Evolutionary conservation across 2,888 invertebrate genomes (phyloP).

Genomic region (Sphecodes monilicornis): DNA sequence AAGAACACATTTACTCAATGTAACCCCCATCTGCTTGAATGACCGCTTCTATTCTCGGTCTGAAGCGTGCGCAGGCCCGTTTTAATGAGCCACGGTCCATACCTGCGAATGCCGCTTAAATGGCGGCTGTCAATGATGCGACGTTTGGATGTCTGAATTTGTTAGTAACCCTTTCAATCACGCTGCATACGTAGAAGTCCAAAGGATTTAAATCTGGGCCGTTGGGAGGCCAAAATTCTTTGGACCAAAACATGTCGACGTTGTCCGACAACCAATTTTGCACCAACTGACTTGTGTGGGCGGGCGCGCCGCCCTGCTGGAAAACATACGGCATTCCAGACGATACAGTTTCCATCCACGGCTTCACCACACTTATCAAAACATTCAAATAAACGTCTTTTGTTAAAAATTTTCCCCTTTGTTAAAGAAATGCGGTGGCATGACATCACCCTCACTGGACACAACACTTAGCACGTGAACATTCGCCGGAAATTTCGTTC

Average conservation of each 20-base stretch:
- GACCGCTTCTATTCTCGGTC: neutral
- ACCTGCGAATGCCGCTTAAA: neutral
- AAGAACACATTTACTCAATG: neutral
- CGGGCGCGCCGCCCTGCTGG: no score
- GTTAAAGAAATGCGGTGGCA: no score
- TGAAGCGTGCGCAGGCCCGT: neutral
- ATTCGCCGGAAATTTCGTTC: no score
- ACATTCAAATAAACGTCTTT: no score
- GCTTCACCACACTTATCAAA: no score
- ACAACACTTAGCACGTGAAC: no score
- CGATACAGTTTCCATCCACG: no score
- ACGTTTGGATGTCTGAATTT: neutral
- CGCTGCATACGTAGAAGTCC: conserved; percentile 12
- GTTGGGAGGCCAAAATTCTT: conserved; percentile 15
- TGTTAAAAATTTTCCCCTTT: no score
- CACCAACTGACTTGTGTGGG: no score
- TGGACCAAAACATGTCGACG: conserved; percentile 18
- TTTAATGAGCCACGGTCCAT: neutral
- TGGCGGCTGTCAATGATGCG: neutral
- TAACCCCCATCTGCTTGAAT: neutral
- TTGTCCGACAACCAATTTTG: neutral
- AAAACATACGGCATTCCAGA: no score
- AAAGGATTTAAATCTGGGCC: conserved; percentile 3
- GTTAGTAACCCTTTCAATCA: neutral
- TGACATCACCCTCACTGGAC: no score